Conservation (phyloP, 1,140 invertebrate species). For the Tetramorium alpestre region DNA sequence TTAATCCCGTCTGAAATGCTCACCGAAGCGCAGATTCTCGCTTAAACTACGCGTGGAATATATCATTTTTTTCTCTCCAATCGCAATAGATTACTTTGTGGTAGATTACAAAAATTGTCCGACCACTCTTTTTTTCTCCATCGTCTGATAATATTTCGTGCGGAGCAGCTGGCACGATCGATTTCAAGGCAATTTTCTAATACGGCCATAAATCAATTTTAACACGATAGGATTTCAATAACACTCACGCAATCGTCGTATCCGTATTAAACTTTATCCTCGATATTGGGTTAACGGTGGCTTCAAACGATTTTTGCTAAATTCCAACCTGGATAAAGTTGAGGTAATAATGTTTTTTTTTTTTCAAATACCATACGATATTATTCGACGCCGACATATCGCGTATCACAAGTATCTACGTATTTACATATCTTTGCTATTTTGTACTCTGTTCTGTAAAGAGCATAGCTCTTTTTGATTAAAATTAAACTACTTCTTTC, state of each 20-base stretch:
- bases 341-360: background rate
- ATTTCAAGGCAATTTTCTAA: conserved; percentile 58
- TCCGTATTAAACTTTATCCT: conserved; percentile 22
- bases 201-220: conserved; percentile 52
- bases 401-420: background rate
- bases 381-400: background rate
- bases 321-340: background rate
- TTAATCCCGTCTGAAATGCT: conserved; percentile 22
- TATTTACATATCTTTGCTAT: background rate
- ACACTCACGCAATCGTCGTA: conserved; percentile 46
- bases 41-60: background rate
- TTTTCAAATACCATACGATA: background rate
- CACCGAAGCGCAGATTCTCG: background rate
- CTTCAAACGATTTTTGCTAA: background rate
- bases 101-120: conserved; percentile 44
- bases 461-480: background rate
- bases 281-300: conserved; percentile 19
- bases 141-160: conserved; percentile 43
- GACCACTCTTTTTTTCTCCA: background rate
- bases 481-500: background rate
- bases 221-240: conserved; percentile 47
- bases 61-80: conserved; percentile 24
- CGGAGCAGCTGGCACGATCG: conserved; percentile 32
- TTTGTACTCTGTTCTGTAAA: background rate
- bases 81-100: conserved; percentile 44